A percentile compares a stretch with the other conserved stretches of the same genome.
Conservation (phyloP, 2,797 vertebrate genomes). For the Podarcis siculus region DNA sequence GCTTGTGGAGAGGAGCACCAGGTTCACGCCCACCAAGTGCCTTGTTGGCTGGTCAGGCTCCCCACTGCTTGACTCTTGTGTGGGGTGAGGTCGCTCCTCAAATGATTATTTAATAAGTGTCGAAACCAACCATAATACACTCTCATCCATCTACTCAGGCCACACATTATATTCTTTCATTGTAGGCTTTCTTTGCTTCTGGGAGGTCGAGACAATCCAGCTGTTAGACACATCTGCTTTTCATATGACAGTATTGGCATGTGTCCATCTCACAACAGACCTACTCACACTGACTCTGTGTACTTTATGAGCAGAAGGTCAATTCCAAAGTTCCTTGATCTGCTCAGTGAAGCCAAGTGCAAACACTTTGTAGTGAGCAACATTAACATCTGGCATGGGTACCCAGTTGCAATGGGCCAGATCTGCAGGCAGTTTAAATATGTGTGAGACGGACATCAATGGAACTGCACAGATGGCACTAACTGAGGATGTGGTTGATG, state of each 20-base stretch:
- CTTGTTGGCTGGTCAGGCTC: too few species aligned
- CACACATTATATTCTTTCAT: background rate
- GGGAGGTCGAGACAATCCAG: background rate
- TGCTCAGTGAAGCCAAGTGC: background rate
- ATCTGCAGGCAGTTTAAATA: background rate
- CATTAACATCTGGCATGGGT: background rate
- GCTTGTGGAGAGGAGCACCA: too few species aligned
- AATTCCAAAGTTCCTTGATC: background rate
- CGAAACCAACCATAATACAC: background rate
- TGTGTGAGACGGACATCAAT: background rate
- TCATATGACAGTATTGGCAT: background rate
- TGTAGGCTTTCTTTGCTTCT: background rate
- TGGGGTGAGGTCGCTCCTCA: background rate
- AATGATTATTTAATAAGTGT: background rate
- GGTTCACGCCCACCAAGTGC: too few species aligned
- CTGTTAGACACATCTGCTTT: background rate
- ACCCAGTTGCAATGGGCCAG: background rate
- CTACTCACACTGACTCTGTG: background rate
- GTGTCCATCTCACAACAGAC: background rate
- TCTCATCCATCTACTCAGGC: background rate
- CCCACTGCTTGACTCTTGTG: too few species aligned
- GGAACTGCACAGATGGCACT: background rate
- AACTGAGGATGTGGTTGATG: background rate
- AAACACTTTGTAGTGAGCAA: background rate
- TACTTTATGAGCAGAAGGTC: background rate